Evolutionary conservation across 2,113 vertebrate species (phyloP).

Genomic region (Cichladusa arquata): DNA sequence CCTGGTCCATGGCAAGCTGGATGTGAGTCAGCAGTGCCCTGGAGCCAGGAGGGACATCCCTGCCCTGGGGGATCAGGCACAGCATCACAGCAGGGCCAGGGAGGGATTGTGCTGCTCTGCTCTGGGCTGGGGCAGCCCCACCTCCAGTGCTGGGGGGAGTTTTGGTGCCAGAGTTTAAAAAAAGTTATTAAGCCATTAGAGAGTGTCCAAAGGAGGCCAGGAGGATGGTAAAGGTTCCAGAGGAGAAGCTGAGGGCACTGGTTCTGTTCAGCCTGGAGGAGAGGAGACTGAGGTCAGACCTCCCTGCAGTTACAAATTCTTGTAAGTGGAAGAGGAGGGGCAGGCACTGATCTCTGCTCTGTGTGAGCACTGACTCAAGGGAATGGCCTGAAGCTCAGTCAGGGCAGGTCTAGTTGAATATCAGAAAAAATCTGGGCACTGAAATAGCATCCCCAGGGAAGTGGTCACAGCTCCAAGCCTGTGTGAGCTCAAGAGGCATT

Average conservation of each 20-base stretch:
- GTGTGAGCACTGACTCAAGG: fast-evolving
- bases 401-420: not conserved
- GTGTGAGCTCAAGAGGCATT: not conserved
- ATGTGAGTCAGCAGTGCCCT: not conserved
- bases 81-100: fast-evolving
- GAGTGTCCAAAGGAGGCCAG: not conserved
- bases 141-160: not conserved
- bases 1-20: not conserved
- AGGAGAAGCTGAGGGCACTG: not conserved
- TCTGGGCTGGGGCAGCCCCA: not conserved
- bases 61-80: not conserved
- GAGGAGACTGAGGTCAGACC: not conserved
- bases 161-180: not conserved
- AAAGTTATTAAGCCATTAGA: no score
- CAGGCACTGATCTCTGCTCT: not conserved
- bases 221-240: not conserved
- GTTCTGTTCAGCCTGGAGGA: not conserved
- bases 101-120: not conserved
- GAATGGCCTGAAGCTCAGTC: not conserved
- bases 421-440: not conserved
- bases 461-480: not conserved
- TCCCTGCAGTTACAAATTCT: not conserved
- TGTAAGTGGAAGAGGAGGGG: fast-evolving
- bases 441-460: not conserved
- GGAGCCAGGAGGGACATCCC: not conserved